Evolutionary conservation across 2,888 invertebrate genomes (phyloP).

Genomic region (Cataglyphis rosenhaueri): DNA sequence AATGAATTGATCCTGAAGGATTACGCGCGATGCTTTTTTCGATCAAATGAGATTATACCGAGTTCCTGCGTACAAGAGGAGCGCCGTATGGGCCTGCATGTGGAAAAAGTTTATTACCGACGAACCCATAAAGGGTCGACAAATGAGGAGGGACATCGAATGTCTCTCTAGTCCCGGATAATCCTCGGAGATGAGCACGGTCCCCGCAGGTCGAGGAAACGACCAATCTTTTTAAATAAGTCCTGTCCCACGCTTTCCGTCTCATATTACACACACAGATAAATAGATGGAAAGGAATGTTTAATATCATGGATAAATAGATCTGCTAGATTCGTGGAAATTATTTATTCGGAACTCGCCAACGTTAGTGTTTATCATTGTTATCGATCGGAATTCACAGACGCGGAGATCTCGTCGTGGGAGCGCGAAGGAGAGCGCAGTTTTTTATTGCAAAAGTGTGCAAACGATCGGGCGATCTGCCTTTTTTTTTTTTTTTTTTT

Average conservation of each 20-base stretch:
- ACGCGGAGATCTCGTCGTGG: slow-evolving; percentile 4
- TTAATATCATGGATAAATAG: background rate
- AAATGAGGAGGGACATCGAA: slow-evolving; percentile 63
- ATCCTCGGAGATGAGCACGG: slow-evolving; percentile 61
- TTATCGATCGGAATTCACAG: background rate
- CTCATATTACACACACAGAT: slow-evolving; percentile 20
- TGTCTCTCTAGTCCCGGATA: slow-evolving; percentile 59
- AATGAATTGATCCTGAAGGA: slow-evolving; percentile 45
- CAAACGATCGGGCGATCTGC: slow-evolving; percentile 16
- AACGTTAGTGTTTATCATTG: background rate
- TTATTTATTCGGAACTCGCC: background rate
- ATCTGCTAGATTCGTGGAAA: slow-evolving; percentile 1
- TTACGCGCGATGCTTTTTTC: background rate
- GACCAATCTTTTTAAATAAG: slow-evolving; percentile 35
- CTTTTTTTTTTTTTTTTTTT: background rate
- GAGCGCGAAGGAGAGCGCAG: background rate
- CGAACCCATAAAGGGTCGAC: slow-evolving; percentile 63
- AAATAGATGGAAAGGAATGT: slow-evolving; percentile 11
- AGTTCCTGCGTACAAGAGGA: slow-evolving; percentile 9
- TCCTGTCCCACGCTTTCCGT: slow-evolving; percentile 42
- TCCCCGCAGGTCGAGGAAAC: slow-evolving; percentile 41
- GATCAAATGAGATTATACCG: slow-evolving; percentile 42
- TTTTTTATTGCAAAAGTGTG: slow-evolving; percentile 24
- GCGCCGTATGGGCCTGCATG: background rate
- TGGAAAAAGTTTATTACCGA: slow-evolving; percentile 59